A percentile compares a stretch with the other conserved stretches of the same genome.
Conservation (phyloP, 2,797 vertebrate genomes). For the Gobionotothen gibberifrons region DNA sequence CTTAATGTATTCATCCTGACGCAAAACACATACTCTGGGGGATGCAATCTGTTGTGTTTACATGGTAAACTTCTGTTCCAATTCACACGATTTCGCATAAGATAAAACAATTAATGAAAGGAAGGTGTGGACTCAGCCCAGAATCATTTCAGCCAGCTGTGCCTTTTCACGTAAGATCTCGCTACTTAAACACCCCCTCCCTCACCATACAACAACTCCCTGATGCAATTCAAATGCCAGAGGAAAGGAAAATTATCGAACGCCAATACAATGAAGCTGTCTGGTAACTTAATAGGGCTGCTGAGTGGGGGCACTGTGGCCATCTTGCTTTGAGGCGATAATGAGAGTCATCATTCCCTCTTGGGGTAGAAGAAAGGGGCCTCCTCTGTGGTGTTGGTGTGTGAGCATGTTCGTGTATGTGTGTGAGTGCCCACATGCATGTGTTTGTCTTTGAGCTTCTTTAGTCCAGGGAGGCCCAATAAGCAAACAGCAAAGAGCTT, state of each 20-base stretch:
- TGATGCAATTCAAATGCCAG: conserved; percentile 72
- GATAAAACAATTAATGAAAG: conserved; percentile 31
- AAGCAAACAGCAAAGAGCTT: conserved; percentile 69
- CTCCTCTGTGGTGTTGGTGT: conserved; percentile 48
- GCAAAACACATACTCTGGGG: conserved; percentile 17
- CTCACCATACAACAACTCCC: conserved; percentile 66
- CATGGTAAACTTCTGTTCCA: conserved; percentile 27
- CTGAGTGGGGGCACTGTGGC: conserved; percentile 73
- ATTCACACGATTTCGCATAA: conserved; percentile 5
- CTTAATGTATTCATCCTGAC: conserved; percentile 34
- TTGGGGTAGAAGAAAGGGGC: conserved; percentile 66
- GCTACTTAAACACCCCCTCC: conserved; percentile 40
- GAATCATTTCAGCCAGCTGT: conserved; percentile 65
- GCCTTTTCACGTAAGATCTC: conserved; percentile 62
- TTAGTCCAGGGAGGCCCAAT: conserved; percentile 64
- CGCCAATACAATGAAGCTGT: conserved; percentile 82
- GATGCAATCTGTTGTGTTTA: conserved; percentile 27
- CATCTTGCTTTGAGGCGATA: conserved; percentile 81
- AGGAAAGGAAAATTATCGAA: conserved; percentile 79
- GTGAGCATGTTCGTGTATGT: background rate
- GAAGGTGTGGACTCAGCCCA: conserved; percentile 5
- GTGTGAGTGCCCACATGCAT: conserved; percentile 5
- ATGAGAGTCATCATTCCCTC: conserved; percentile 83
- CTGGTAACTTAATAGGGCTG: conserved; percentile 80
- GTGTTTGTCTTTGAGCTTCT: conserved; percentile 59